Percentiles rank a stretch among this genome's conserved stretches.
phyloP scores from a whole-genome alignment of 2,113 vertebrate genomes.

The Anhinga rufa region DNA sequence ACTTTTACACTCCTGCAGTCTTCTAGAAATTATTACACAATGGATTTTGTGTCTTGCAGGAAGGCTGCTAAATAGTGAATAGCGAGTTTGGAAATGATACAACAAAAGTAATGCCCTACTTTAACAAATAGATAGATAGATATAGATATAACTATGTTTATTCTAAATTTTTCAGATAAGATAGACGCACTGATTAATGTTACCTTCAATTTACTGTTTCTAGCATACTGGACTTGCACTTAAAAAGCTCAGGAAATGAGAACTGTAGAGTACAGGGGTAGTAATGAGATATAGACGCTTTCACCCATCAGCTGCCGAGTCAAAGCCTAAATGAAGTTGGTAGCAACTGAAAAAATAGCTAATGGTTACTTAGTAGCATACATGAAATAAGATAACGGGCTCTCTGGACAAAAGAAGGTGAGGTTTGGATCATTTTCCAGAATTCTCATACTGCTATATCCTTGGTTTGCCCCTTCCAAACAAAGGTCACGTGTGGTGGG shows the following conservation, averaged over 20 bases:
- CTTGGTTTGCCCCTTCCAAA: neutral
- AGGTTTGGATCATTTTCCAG: neutral
- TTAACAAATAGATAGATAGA: neutral
- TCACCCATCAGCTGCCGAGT: neutral
- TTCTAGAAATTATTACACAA: constrained; percentile 71
- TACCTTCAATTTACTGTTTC: constrained; percentile 2
- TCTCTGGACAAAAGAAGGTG: neutral
- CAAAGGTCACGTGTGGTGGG: neutral
- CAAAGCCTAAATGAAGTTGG: neutral
- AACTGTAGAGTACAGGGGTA: neutral
- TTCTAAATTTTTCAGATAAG: neutral
- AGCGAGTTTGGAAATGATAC: constrained; percentile 54
- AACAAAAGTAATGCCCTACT: constrained; percentile 54
- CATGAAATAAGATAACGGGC: neutral
- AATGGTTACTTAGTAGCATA: neutral
- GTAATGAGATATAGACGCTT: neutral
- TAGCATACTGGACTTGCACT: neutral
- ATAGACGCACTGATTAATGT: neutral
- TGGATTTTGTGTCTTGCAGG: constrained; percentile 73
- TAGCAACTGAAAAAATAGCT: neutral
- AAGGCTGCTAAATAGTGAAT: constrained; percentile 70
- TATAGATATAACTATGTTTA: neutral
- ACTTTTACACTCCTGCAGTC: constrained; percentile 73
- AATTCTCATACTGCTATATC: neutral
- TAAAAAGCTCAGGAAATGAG: neutral